Conservation (phyloP, 30 jellyfish, hydroid and myxozoan genomes). For the Aurelia sp. region DNA sequence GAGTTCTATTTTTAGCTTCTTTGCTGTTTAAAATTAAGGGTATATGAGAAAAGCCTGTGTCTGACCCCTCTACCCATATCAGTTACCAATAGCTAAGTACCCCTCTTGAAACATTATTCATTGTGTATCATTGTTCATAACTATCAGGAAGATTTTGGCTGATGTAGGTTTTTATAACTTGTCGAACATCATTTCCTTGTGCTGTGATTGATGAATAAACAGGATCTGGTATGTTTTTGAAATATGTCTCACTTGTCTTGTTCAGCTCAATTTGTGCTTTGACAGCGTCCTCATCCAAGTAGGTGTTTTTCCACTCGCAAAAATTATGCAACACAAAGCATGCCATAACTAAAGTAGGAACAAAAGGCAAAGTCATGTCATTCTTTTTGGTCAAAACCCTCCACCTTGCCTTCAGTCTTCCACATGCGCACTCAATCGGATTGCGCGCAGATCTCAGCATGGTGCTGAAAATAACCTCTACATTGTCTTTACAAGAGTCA, state of each 20-base stretch:
- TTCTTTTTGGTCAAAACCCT: conserved; percentile 37
- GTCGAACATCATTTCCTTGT: conserved; percentile 3
- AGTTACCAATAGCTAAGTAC: background rate
- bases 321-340: conserved; percentile 78
- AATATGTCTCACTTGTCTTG: background rate
- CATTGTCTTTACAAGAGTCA: conserved; percentile 37
- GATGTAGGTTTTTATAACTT: background rate
- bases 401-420: conserved; percentile 81
- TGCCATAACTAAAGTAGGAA: conserved; percentile 58
- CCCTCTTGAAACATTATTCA: background rate
- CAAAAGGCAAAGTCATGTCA: conserved; percentile 38
- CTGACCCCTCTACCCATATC: background rate
- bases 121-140: background rate
- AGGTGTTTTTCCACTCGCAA: conserved; percentile 24
- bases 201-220: background rate
- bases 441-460: conserved; percentile 70
- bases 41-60: too few relatives aligned
- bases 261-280: conserved; percentile 18
- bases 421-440: conserved; percentile 83
- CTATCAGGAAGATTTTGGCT: background rate
- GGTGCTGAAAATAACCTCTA: conserved; percentile 57
- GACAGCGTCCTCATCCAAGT: conserved; percentile 15
- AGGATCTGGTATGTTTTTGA: conserved; percentile 17
- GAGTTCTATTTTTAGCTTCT: background rate
- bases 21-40: too few relatives aligned